Evolutionary conservation across 2,797 vertebrate genomes (phyloP), one percentile per base, ranked within the genome.

Genomic region (Propithecus deckenii): DNA sequence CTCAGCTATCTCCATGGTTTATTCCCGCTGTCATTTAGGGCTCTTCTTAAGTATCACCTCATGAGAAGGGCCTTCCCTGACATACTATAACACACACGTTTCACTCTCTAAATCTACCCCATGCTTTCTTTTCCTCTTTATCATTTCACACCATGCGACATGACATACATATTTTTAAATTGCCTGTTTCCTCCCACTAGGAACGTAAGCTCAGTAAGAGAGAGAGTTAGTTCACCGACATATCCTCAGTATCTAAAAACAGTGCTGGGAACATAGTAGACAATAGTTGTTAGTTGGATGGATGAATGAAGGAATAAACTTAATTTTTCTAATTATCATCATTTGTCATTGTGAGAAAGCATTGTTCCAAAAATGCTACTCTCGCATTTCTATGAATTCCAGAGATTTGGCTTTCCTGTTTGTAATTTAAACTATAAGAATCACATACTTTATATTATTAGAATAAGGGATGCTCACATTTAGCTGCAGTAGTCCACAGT

Each of bases 321-420:
- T 85, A 92, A 61, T 95, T 96, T 92, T 92, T 52, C 10, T 71
- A 71, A 84, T 83, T 41, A 87, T 32, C 23, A 25, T 92, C 80
- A 85, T 88, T 96, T 94, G 84, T 80, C 32, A 65, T 94, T 41
- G n/a, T 75, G 50, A 63, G 83, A 91, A 96, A 94, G 22, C 25
- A 84, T 22, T 71, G 14, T 55, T 93, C 8, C 13, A 86, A 96
- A 97, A 76, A 71, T 87, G 12, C 7, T 80, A 48, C 12, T n/a
- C 23, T 57, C 15, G 84, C 30, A 57, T 59, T 87, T 90, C 28
- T 41, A 86, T 48, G 4, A 79, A 71, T 80, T 86, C 15, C 32
- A 63, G 35, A 69, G 14, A 94, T 79, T 23, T 72, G 41, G 20
- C 20, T 86, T 93, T 91, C 52, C 41, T 35, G 9, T 75, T 93